Evolutionary conservation across 2,113 vertebrate species (phyloP).

Genomic region (Alces alces): DNA sequence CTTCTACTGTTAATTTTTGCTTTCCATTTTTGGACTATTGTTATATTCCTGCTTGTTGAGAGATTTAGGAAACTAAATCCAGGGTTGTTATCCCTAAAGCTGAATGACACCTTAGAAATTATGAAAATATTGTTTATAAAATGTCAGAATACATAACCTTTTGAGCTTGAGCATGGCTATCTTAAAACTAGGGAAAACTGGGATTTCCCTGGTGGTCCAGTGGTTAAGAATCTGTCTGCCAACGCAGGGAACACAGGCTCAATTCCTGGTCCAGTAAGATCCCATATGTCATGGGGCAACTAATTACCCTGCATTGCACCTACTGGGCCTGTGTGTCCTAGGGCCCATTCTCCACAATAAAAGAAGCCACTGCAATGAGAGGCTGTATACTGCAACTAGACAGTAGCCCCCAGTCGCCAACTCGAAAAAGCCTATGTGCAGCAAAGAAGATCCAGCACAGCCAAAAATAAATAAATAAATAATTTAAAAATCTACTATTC

Average conservation of each 20-base stretch:
- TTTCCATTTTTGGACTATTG: not conserved
- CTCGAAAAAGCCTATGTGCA: not conserved
- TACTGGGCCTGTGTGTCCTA: not conserved
- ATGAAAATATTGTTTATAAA: not conserved
- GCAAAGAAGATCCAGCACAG: not conserved
- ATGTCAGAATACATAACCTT: not conserved
- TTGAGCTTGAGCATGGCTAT: not conserved
- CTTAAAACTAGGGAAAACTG: not conserved
- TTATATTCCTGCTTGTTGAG: not conserved
- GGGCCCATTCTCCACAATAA: not conserved
- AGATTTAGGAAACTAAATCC: not conserved
- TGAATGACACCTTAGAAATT: not conserved
- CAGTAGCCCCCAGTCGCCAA: rapidly evolving
- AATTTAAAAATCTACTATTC: not conserved
- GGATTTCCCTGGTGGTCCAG: not conserved
- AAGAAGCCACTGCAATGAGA: not conserved
- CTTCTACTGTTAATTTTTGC: not conserved
- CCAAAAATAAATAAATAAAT: not conserved
- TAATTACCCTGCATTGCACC: not conserved
- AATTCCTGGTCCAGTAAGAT: not conserved
- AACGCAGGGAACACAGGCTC: not conserved
- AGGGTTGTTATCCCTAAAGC: not conserved
- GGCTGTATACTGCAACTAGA: not conserved
- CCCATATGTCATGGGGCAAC: not conserved
- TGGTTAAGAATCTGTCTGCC: not conserved